These are phyloP conservation scores for Lasiurus cinereus DNA, from an alignment of 2,113 vertebrate species.

Conservation along the genomic window DNA sequence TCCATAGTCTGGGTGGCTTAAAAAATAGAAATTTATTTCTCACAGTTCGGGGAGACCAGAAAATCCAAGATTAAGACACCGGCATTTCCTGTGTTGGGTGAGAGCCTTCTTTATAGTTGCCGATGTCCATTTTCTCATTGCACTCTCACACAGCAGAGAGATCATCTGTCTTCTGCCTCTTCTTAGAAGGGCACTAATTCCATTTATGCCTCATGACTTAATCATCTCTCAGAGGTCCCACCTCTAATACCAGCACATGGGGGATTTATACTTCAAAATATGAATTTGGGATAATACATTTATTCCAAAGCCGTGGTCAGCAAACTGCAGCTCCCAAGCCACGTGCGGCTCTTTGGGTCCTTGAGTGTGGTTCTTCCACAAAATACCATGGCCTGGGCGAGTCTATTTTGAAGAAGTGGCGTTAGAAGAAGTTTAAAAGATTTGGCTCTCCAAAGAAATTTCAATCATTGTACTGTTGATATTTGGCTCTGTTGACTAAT, in stretches of 20 bases:
- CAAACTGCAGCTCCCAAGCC: too few relatives aligned
- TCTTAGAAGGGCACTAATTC: background rate
- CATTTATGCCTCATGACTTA: background rate
- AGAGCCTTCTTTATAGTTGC: background rate
- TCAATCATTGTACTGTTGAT: too few relatives aligned
- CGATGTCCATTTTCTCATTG: background rate
- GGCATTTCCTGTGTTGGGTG: background rate
- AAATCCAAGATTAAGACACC: background rate
- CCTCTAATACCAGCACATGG: background rate
- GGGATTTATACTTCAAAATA: background rate
- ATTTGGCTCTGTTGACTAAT: too few relatives aligned
- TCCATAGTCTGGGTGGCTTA: background rate
- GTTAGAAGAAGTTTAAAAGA: too few relatives aligned
- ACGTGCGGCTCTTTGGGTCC: too few relatives aligned
- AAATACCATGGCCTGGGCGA: too few relatives aligned
- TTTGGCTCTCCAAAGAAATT: too few relatives aligned
- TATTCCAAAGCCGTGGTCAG: background rate
- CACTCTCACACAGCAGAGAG: background rate
- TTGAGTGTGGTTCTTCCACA: too few relatives aligned
- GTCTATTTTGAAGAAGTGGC: too few relatives aligned
- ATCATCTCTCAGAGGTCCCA: background rate
- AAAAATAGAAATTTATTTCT: background rate
- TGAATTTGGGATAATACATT: background rate
- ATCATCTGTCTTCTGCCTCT: background rate
- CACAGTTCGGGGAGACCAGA: background rate